Conservation (phyloP, 2,888 invertebrate genomes). For the Itoplectis maculator region DNA sequence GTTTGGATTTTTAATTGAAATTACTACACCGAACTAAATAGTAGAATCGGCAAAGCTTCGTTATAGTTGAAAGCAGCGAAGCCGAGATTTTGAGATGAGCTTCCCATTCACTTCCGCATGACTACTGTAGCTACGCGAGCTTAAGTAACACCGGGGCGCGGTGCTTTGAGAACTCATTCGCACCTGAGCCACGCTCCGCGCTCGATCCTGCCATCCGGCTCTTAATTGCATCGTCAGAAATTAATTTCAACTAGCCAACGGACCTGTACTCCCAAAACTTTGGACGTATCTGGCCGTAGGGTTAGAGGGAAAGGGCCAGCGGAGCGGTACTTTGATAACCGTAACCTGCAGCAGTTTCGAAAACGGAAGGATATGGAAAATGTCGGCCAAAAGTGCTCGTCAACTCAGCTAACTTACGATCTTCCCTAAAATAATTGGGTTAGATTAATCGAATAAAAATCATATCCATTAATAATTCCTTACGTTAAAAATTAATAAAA, state of each 20-base stretch:
- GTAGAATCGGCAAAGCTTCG: background rate
- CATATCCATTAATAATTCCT: background rate
- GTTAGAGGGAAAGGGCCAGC: constrained; percentile 3
- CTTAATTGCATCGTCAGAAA: constrained; percentile 82
- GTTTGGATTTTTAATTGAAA: too few relatives aligned
- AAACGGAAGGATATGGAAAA: constrained; percentile 28
- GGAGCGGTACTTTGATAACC: constrained; percentile 16
- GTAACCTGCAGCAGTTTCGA: constrained; percentile 26
- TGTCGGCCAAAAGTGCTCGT: constrained; percentile 2
- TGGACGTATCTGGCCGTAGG: constrained; percentile 24
- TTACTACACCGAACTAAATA: background rate
- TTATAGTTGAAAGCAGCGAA: background rate
- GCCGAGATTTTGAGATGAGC: background rate
- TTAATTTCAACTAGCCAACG: constrained; percentile 80
- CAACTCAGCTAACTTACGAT: background rate
- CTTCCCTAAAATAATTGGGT: background rate
- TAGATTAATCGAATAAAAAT: background rate
- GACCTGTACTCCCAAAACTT: constrained; percentile 64
- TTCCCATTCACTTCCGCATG: background rate
- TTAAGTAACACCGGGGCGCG: background rate
- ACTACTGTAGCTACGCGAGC: constrained; percentile 3
- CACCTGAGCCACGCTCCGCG: constrained; percentile 15
- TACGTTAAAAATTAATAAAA: background rate
- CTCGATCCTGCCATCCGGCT: constrained; percentile 71
- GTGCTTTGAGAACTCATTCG: constrained; percentile 22